Base-by-base conservation (phyloP, 2,888 invertebrate genomes). In the Tolmerus cingulatus region DNA sequence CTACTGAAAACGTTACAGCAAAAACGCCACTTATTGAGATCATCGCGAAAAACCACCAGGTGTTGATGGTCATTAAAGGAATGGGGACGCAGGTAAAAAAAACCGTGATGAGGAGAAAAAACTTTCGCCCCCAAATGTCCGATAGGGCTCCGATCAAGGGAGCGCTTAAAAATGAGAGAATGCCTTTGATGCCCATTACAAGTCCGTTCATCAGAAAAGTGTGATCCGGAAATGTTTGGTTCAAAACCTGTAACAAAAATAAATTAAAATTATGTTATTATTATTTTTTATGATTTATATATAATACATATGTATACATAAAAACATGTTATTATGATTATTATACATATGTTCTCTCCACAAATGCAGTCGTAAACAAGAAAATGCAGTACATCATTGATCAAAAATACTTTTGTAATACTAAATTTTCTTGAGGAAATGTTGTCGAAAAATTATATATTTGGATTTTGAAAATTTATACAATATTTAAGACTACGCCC, bases 31-130 rank as follows among this genome's bases (percentile, higher is more conserved):
- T 98, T 92, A 99, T 97, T 92, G 98, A 98, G 93, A 99, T 98
- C 96, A 99, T 97, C 88, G 99, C 98, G 93, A 99, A 99, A 93
- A 99, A 99, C 98, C 98, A 99, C 98, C 98, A 99, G 81, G 99
- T 98, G 94, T 99, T 99, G 92, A 99, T 97, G 91, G 97, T 98
- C 98, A 99, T 99, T 88, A 99, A 94, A 86, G 99, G 99, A 92
- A 99, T 99, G 86, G 99, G 99, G 90, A 97, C 97, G 93, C 99
- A 99, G 57, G 99, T 99, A 93, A 99, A 99, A 93, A 99, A 98
- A 91, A 99, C 99, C 84, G 99, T 99, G 91, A 99, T 96, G 89
- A 99, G 95, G 88, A 99, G 95, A 94, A 99, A 99, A 92, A 99
- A 96, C 93, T 99, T 99, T 90, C 99, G 95, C 86, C 99, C 99